These are phyloP conservation scores for Drosophila diplacantha DNA, from an alignment of 2,888 invertebrate species.

Conservation along the genomic window DNA sequence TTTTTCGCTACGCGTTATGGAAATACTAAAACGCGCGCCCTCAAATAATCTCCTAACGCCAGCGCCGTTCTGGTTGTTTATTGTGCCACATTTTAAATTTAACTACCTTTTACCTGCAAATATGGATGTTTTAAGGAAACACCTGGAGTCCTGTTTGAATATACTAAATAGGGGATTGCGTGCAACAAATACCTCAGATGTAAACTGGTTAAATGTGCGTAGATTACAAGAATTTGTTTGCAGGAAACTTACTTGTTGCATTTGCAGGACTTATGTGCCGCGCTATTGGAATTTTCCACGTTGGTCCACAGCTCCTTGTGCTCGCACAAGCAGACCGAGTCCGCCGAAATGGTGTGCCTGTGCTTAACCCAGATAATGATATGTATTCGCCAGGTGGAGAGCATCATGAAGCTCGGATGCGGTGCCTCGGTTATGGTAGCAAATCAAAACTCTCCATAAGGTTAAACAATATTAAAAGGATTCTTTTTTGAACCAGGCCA, in stretches of 20 bases:
- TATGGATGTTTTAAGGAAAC: conserved; percentile 43
- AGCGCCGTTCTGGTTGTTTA: too few relatives aligned
- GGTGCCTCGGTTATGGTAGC: conserved; percentile 59
- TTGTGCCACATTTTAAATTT: conserved; percentile 1
- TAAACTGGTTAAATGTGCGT: conserved; percentile 71
- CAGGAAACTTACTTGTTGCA: conserved; percentile 13
- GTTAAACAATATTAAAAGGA: background rate
- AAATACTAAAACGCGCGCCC: too few relatives aligned
- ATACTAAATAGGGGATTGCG: conserved; percentile 20
- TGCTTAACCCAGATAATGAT: conserved; percentile 74
- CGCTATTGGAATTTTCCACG: conserved; percentile 67
- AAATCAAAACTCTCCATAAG: background rate
- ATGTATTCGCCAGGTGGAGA: conserved; percentile 74
- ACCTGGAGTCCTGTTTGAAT: conserved; percentile 44
- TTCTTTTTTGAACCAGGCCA: conserved; percentile 49
- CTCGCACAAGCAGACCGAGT: conserved; percentile 29
- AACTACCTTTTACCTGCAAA: conserved; percentile 7
- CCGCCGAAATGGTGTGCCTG: conserved; percentile 67
- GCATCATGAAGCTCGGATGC: conserved; percentile 61
- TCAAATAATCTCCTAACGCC: too few relatives aligned
- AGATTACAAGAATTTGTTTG: background rate
- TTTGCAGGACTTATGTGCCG: conserved; percentile 71
- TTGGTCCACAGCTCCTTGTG: conserved; percentile 62
- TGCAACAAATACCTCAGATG: conserved; percentile 38
- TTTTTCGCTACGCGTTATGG: too few relatives aligned